These are phyloP conservation scores for Thamnophis sirtalis DNA, from an alignment of 2,113 vertebrate genomes.

Conservation along the genomic window DNA sequence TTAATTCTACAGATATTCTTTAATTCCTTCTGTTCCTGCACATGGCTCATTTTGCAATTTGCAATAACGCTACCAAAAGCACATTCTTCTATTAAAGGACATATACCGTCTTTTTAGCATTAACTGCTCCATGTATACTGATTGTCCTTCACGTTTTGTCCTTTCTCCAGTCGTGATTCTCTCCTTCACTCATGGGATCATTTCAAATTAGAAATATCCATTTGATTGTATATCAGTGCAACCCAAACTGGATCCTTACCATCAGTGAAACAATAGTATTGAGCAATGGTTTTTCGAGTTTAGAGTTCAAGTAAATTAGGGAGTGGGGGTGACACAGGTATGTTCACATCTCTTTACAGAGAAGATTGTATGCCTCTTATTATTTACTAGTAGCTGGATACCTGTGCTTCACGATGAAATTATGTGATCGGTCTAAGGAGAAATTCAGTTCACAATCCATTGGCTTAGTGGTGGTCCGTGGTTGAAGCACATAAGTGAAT, in stretches of 20 bases:
- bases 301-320: background rate
- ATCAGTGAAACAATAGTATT: background rate
- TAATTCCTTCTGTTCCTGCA: background rate
- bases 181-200: constrained; percentile 9
- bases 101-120: background rate
- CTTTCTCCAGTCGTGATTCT: background rate
- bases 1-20: background rate
- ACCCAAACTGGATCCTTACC: background rate
- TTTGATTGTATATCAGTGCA: background rate
- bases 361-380: background rate
- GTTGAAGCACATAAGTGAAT: too few species aligned
- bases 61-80: background rate
- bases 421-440: too few species aligned
- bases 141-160: constrained; percentile 2
- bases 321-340: background rate
- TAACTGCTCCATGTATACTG: background rate
- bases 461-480: too few species aligned
- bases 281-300: background rate
- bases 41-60: background rate
- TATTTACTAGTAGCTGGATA: background rate
- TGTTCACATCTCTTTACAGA: background rate
- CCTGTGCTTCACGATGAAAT: too few species aligned
- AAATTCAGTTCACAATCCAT: too few species aligned
- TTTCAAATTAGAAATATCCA: background rate
- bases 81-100: background rate